phyloP scores from a whole-genome alignment of 2,888 invertebrate species.

The Yponomeuta sedellus region DNA sequence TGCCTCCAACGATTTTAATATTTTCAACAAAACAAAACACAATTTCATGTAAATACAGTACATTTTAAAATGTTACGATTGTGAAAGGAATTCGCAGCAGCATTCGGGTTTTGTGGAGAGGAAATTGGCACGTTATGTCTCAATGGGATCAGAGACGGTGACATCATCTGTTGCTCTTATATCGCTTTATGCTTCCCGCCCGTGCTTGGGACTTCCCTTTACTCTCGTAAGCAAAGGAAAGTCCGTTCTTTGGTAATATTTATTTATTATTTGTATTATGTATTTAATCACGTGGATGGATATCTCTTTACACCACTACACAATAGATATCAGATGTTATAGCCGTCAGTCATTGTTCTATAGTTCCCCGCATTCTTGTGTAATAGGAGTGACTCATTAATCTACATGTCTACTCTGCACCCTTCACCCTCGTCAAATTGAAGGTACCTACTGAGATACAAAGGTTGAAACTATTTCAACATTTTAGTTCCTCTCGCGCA shows the following conservation, averaged over 20 bases:
- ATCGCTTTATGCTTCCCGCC: conserved; percentile 30
- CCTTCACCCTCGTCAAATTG: conserved; percentile 51
- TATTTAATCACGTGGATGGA: too few species aligned
- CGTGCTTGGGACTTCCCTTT: neutral
- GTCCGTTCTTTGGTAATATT: too few species aligned
- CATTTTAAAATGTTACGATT: neutral
- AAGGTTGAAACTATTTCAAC: conserved; percentile 26
- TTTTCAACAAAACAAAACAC: too few species aligned
- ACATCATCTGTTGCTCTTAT: conserved; percentile 46
- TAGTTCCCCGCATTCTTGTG: conserved; percentile 1
- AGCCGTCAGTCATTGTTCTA: neutral
- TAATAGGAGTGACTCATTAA: conserved; percentile 38
- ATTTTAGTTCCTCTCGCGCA: conserved; percentile 17
- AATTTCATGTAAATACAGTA: neutral
- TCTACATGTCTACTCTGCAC: conserved; percentile 32
- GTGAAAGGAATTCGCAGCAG: neutral
- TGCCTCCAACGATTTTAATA: too few species aligned
- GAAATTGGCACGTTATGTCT: conserved; percentile 51
- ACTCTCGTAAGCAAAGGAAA: too few species aligned
- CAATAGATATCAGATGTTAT: too few species aligned
- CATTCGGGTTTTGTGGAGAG: conserved; percentile 31
- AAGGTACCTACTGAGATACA: conserved; percentile 26
- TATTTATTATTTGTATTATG: too few species aligned
- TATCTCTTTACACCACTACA: too few species aligned
- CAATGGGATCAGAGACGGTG: conserved; percentile 40